These are phyloP conservation scores for Spodoptera picta DNA, from an alignment of 2,888 invertebrate species.

Conservation along the genomic window DNA sequence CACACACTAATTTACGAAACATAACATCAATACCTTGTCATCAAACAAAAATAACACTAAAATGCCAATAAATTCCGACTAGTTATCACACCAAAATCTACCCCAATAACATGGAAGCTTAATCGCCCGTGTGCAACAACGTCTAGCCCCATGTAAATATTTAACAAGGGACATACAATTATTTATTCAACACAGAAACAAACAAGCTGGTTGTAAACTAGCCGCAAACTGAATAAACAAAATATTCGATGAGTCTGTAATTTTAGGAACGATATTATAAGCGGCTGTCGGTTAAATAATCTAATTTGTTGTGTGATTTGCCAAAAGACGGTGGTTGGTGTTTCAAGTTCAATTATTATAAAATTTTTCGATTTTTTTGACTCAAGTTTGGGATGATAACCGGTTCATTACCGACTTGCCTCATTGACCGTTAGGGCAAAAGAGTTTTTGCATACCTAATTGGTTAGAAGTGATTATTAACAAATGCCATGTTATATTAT, in stretches of 20 bases:
- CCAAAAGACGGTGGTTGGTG: not conserved
- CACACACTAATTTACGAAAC: too few relatives aligned
- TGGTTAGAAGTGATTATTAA: too few relatives aligned
- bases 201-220: conserved; percentile 76
- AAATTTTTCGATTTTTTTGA: too few relatives aligned
- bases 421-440: too few relatives aligned
- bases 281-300: conserved; percentile 54
- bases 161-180: conserved; percentile 78
- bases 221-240: conserved; percentile 78
- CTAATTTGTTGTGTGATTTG: conserved; percentile 33
- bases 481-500: too few relatives aligned
- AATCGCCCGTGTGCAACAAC: conserved; percentile 61
- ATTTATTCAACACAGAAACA: conserved; percentile 81
- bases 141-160: conserved; percentile 73
- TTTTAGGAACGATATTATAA: conserved; percentile 62
- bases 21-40: not conserved
- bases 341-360: too few relatives aligned
- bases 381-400: too few relatives aligned
- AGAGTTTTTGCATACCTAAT: too few relatives aligned
- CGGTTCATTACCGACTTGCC: too few relatives aligned
- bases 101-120: conserved; percentile 58
- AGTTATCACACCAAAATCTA: conserved; percentile 28
- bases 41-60: conserved; percentile 7
- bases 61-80: conserved; percentile 15
- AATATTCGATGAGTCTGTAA: conserved; percentile 78